Conservation (phyloP, 1,140 invertebrate genomes). For the Whitmania pigra region DNA sequence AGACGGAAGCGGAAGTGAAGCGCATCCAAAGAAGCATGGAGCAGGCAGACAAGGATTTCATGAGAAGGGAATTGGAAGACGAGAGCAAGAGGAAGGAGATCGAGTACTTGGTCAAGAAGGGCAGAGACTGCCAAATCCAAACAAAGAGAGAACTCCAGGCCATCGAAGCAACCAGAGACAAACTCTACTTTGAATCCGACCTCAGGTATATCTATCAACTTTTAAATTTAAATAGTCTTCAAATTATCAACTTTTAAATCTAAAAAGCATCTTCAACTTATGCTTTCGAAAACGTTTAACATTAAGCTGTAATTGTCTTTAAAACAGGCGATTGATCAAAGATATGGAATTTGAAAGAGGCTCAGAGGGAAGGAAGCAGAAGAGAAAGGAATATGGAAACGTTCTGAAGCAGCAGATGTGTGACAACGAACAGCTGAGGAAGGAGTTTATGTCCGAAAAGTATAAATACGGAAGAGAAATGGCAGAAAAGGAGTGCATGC, state of each 20-base stretch:
- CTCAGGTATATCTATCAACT: background rate
- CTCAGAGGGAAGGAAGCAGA: background rate
- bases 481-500: background rate
- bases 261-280: too few species aligned
- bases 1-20: background rate
- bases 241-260: too few species aligned
- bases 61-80: background rate
- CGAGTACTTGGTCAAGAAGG: background rate
- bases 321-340: background rate
- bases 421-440: background rate
- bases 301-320: background rate
- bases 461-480: background rate
- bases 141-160: constrained; percentile 1
- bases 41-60: background rate
- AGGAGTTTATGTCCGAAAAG: background rate
- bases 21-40: constrained; percentile 1
- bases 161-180: constrained; percentile 1
- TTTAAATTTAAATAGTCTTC: too few species aligned
- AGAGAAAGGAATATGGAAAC: background rate
- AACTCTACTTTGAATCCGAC: background rate
- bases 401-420: background rate
- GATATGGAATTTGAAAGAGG: background rate
- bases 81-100: background rate
- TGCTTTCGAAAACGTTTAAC: too few species aligned
- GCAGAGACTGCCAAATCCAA: background rate